A percentile compares a stretch with the other conserved stretches of the same genome.
phyloP scores from a whole-genome alignment of 2,797 vertebrate species.

The Lemur catta region DNA sequence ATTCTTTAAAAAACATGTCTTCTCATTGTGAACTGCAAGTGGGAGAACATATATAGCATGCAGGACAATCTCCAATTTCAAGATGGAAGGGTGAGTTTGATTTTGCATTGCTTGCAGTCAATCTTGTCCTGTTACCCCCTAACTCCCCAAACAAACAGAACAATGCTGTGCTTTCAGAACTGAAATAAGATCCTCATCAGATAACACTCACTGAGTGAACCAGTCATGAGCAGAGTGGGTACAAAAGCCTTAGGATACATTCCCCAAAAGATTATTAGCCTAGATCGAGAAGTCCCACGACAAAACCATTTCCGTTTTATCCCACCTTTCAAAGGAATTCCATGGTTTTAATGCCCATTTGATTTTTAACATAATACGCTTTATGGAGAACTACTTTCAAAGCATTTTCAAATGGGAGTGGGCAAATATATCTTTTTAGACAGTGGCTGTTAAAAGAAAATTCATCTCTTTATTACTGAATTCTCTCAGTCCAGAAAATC shows the following conservation, averaged over 20 bases:
- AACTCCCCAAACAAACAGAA: slow-evolving; percentile 21
- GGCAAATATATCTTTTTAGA: background rate
- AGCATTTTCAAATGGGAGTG: background rate
- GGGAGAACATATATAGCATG: background rate
- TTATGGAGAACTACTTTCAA: background rate
- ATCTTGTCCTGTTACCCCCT: background rate
- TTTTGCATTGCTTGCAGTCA: background rate
- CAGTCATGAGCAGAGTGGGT: background rate
- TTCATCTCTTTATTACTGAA: background rate
- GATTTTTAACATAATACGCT: background rate
- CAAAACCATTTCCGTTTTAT: slow-evolving; percentile 12
- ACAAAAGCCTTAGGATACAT: slow-evolving; percentile 22
- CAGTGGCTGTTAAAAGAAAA: background rate
- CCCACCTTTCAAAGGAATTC: slow-evolving; percentile 23
- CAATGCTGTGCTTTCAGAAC: slow-evolving; percentile 55
- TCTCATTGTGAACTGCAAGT: background rate
- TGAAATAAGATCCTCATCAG: slow-evolving; percentile 65
- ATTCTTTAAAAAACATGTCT: background rate
- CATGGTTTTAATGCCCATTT: background rate
- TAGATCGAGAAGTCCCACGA: background rate
- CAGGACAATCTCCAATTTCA: background rate
- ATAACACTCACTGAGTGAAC: slow-evolving; percentile 40
- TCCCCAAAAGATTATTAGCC: slow-evolving; percentile 21
- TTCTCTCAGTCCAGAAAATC: slow-evolving; percentile 11
- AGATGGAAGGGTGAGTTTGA: background rate